Evolutionary conservation across 2,113 vertebrate species (phyloP), one percentile per base, ranked within the genome.

Genomic region (Larimichthys polyactis): DNA sequence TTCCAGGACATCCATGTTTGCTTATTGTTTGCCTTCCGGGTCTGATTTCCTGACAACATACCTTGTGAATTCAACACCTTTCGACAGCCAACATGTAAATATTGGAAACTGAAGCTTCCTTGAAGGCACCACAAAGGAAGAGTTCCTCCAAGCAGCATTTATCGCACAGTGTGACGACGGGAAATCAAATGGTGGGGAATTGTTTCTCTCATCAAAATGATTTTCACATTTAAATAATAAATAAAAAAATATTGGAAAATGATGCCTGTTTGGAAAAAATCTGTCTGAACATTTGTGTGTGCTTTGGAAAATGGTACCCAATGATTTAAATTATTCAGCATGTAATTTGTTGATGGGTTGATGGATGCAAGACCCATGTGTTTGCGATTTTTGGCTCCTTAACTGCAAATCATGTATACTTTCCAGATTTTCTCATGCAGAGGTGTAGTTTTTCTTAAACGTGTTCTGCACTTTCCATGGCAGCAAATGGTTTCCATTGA

Each of bases 31-130:
- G 11, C 72, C 43, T 86, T 84, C 67, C 24, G 0, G 46, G 5
- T 73, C 51, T 64, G 27, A 85, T 83, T 88, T 88, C 62, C 79
- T n/a, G 16, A 78, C 59, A 73, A 67, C 68, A 32, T 19, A 44
- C 46, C 59, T 44, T 63, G 75, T 73, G 24, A 86, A 75, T 46
- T 49, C 12, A 43, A 40, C 7, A 27, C 15, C 63, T 87, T 79
- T 60, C 15, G 3, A 78, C 78, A 80, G 55, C 40, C 70, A 65
- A 32, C 73, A 58, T 66, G 68, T 81, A 90, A 89, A 90, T 84
- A 89, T 83, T 29, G 49, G 65, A 84, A 84, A 77, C 44, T 59
- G 52, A 51, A 71, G 54, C 68, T 88, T 90, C 87, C 64, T 85
- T 73, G 58, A 66, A 67, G 64, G 36, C 58, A 24, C 43, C 20